phyloP scores from a whole-genome alignment of 2,113 vertebrate genomes.

The Lophotis ruficrista region DNA sequence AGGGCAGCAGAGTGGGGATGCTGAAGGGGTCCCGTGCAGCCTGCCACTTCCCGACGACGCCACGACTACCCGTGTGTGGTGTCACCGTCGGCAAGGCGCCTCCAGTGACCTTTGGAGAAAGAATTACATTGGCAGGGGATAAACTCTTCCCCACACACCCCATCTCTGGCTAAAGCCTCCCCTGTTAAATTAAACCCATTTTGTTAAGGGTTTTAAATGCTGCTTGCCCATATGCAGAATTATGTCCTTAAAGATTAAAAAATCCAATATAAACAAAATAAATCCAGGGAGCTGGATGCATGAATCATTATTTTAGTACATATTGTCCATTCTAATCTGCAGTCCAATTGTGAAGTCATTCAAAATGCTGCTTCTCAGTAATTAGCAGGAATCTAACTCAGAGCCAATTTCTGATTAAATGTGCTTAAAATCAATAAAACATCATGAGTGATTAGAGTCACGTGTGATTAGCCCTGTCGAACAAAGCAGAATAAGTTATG shows the following conservation, averaged over 20 bases:
- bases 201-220: constrained; percentile 61
- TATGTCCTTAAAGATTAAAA: constrained; percentile 78
- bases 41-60: neutral
- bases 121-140: constrained; percentile 29
- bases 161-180: constrained; percentile 44
- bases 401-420: constrained; percentile 83
- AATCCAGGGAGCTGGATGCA: constrained; percentile 74
- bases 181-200: constrained; percentile 69
- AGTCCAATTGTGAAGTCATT: constrained; percentile 77
- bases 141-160: constrained; percentile 56
- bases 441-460: constrained; percentile 79
- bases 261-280: constrained; percentile 78
- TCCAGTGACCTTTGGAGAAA: constrained; percentile 8
- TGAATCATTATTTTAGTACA: constrained; percentile 79
- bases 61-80: rapidly evolving
- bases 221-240: constrained; percentile 66
- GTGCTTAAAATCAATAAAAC: constrained; percentile 83
- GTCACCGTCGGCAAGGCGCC: neutral
- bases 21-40: neutral
- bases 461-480: constrained; percentile 76
- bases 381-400: constrained; percentile 80
- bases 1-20: neutral
- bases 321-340: constrained; percentile 79
- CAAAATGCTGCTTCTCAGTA: constrained; percentile 76
- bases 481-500: constrained; percentile 76